Conservation (phyloP, 2,113 vertebrate genomes). For the Otus sunia region DNA sequence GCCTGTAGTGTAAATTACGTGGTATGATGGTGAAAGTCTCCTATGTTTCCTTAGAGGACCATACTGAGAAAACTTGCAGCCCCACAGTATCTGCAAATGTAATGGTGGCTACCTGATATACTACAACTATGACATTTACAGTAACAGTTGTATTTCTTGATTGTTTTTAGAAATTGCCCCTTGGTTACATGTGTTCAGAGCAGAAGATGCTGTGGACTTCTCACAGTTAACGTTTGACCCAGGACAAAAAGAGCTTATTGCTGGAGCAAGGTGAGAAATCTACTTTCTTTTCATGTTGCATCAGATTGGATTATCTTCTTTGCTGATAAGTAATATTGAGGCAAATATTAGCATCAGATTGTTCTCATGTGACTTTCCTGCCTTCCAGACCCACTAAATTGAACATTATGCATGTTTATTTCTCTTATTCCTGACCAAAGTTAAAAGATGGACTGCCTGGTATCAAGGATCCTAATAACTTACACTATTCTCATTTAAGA, state of each 20-base stretch:
- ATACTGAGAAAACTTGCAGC: background rate
- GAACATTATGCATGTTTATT: background rate
- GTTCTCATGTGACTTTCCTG: background rate
- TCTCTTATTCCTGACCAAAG: background rate
- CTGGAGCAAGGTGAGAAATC: slow-evolving; percentile 92
- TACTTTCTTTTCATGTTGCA: background rate
- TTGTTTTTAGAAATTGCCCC: slow-evolving; percentile 90
- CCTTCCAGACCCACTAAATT: background rate
- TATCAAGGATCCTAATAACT: background rate
- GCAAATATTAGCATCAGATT: background rate
- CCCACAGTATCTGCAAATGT: background rate
- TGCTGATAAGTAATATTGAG: background rate
- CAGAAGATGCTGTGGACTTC: slow-evolving; percentile 92
- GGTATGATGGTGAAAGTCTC: background rate
- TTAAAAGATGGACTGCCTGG: background rate
- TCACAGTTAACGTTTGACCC: slow-evolving; percentile 96
- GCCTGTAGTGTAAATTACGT: background rate
- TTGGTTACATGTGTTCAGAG: slow-evolving; percentile 91
- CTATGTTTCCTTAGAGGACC: background rate
- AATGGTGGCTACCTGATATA: background rate
- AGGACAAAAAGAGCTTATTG: slow-evolving; percentile 93
- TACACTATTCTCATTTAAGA: background rate
- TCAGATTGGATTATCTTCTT: background rate
- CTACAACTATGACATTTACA: background rate
- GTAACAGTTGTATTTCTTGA: slow-evolving; percentile 40